phyloP scores from a whole-genome alignment of 2,113 vertebrate species.

The Craseonycteris thonglongyai region DNA sequence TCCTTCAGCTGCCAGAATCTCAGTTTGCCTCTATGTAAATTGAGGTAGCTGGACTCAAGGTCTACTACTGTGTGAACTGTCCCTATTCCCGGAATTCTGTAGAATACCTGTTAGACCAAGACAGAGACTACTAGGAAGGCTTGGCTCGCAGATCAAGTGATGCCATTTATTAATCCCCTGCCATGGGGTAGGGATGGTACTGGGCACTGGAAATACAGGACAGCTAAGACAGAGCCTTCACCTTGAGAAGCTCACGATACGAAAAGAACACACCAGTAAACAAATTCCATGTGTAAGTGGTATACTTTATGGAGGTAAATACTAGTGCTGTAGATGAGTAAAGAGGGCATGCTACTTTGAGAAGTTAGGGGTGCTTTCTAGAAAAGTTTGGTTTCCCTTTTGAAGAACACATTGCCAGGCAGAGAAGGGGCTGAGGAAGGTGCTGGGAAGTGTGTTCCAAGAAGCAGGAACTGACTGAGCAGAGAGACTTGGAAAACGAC shows the following conservation, averaged over 20 bases:
- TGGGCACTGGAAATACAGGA: not conserved
- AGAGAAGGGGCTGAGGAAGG: not conserved
- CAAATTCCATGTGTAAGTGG: not conserved
- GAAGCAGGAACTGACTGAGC: not conserved
- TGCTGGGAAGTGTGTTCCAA: not conserved
- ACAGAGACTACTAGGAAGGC: not conserved
- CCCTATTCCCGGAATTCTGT: not conserved
- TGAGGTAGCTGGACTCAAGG: not conserved
- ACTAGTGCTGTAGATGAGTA: accelerated
- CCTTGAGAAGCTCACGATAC: not conserved
- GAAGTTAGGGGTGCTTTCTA: not conserved
- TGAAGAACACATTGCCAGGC: not conserved
- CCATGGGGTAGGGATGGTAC: not conserved
- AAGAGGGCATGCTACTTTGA: too few relatives aligned
- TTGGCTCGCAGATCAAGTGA: not conserved
- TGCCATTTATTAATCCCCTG: not conserved
- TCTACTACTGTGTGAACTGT: too few relatives aligned
- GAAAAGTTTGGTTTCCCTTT: not conserved
- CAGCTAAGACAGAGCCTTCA: not conserved
- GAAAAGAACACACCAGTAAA: not conserved
- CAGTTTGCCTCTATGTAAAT: not conserved
- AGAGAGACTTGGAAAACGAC: not conserved
- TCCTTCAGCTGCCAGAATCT: not conserved
- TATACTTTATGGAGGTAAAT: not conserved
- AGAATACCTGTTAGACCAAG: not conserved